These are phyloP conservation scores for Matsumurasca onukii DNA, from an alignment of 1,140 invertebrate species.

Conservation along the genomic window DNA sequence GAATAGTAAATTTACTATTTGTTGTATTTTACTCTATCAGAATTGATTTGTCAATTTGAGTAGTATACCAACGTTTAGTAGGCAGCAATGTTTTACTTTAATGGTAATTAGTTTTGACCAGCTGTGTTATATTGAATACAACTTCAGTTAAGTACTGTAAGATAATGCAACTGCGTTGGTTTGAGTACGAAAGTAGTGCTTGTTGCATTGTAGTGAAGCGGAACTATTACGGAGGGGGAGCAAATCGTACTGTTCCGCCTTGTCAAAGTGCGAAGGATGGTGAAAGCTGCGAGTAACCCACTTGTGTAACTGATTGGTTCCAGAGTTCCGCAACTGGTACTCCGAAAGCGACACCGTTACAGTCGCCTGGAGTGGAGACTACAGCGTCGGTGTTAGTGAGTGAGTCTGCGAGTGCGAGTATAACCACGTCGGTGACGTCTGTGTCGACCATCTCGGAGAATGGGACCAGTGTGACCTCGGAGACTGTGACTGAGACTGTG, in stretches of 20 bases:
- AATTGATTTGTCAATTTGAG: no score
- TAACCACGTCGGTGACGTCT: constrained; percentile 27
- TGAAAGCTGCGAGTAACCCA: constrained; percentile 22
- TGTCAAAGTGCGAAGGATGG: constrained; percentile 37
- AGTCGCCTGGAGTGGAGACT: constrained; percentile 55
- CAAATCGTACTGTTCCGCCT: constrained; percentile 22
- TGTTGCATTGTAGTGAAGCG: constrained; percentile 1
- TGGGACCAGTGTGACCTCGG: constrained; percentile 34
- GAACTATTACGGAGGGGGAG: not conserved
- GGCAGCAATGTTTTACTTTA: no score
- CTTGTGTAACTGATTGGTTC: constrained; percentile 29
- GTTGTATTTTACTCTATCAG: no score
- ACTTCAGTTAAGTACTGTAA: no score
- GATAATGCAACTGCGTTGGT: no score
- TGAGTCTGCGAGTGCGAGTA: constrained; percentile 13
- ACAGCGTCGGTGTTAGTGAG: constrained; percentile 38
- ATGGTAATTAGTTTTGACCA: no score
- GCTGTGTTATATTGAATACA: no score
- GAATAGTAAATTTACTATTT: no score
- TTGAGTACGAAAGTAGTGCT: no score
- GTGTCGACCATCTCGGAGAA: constrained; percentile 28
- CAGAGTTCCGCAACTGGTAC: constrained; percentile 46
- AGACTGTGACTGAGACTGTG: constrained; percentile 28
- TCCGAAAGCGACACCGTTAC: constrained; percentile 56
- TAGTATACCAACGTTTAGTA: no score